Conservation (phyloP, 2,797 vertebrate genomes). For the Moxostoma hubbsi region DNA sequence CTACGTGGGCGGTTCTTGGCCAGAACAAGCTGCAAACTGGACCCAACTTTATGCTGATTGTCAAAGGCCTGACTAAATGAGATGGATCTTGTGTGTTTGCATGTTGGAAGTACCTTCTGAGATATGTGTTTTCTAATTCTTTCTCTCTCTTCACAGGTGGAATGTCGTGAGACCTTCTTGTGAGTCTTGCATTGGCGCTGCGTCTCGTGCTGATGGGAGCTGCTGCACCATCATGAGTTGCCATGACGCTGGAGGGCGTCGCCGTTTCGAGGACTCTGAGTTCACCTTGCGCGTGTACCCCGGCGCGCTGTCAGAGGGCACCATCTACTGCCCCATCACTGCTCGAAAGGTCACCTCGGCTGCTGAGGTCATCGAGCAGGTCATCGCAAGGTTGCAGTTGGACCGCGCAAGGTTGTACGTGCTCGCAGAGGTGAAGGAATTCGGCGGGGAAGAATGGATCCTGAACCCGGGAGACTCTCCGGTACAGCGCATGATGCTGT, state of each 20-base stretch:
- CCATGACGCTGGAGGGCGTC: conserved; percentile 93
- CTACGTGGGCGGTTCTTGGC: no score
- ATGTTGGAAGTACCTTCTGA: no score
- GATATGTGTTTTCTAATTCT: not conserved
- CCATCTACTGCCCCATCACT: conserved; percentile 94
- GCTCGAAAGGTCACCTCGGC: conserved; percentile 93
- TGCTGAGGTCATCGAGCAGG: conserved; percentile 93
- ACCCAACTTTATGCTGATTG: no score
- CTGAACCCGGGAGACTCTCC: conserved; percentile 96
- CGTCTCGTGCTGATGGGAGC: conserved; percentile 80
- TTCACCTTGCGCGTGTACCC: conserved; percentile 94
- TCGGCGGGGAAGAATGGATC: conserved; percentile 98
- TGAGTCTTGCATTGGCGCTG: conserved; percentile 72
- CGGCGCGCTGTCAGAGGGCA: conserved; percentile 90
- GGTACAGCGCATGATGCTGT: conserved; percentile 97
- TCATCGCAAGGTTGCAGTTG: conserved; percentile 88
- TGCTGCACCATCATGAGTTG: conserved; percentile 92
- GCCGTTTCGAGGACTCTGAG: conserved; percentile 94
- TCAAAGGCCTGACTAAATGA: no score
- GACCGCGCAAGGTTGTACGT: conserved; percentile 94
- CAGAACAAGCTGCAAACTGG: no score
- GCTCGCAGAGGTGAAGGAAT: conserved; percentile 97
- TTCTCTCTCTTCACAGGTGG: conserved; percentile 67
- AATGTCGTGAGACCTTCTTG: conserved; percentile 79
- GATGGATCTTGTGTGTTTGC: no score